Evolutionary conservation across 2,113 vertebrate genomes (phyloP), one percentile per base, ranked within the genome.

Genomic region (Pachycephala philippinensis): DNA sequence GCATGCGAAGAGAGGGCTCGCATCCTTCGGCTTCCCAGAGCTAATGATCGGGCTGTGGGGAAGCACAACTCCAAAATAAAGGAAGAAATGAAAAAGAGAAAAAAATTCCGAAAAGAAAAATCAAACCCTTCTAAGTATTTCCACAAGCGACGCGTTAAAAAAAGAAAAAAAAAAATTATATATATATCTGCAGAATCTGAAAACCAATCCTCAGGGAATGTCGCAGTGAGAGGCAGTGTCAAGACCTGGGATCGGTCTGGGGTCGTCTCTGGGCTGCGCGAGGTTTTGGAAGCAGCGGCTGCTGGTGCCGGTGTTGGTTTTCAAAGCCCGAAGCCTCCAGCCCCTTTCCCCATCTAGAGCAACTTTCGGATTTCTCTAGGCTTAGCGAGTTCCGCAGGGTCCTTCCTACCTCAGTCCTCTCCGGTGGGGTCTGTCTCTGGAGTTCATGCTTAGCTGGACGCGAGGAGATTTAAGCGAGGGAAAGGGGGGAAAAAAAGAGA

Each of bases 381-480:
- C 42, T 92, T 33, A 95, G 76, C 37, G 52, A 72, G 65, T 40
- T 60, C 83, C 60, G 84, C 76, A 90, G 74, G 52, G 70, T 93
- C 92, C 92, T 96, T 97, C 96, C 96, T 97, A 97, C 97, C 97
- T 97, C 93, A 47, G 70, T 97, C 89, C 53, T 96, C 92, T 95
- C 66, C 90, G 71, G 74, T n/a, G 95, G 91, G 93, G 53, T 96
- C 90, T 96, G 92, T 33, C 94, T 97, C 95, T 85, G 95, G 85
- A 93, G 90, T 76, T 95, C 90, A 68, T 92, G 91, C 76, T 96
- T 94, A 94, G 85, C 86, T 95, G 94, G 96, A 95, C 91, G 93
- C 88, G 39, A 88, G 93, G 70, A 95, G 92, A 68, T 89, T 93
- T 97, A 92, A 96, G 68, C 19, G 63, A 89, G 61, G 87, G 80